Evolutionary conservation across 2,113 vertebrate genomes (phyloP).

Genomic region (Copsychus sechellarum): DNA sequence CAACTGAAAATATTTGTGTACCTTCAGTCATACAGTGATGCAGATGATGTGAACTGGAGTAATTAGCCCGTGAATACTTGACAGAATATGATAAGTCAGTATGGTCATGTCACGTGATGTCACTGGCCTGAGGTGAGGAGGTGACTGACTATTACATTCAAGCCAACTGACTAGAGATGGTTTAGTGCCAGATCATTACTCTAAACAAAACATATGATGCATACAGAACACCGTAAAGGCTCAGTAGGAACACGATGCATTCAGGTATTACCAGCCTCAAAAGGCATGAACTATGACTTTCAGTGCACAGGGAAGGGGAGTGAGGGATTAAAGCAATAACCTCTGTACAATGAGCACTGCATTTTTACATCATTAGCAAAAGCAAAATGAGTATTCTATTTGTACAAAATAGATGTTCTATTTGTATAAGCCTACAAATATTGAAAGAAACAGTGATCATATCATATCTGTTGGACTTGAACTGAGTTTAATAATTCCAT

Average conservation of each 20-base stretch:
- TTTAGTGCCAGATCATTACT: neutral
- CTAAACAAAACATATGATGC: neutral
- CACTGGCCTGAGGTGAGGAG: slow-evolving; percentile 16
- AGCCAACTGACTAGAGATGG: neutral
- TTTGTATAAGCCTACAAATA: neutral
- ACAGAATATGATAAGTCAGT: neutral
- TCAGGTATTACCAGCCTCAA: neutral
- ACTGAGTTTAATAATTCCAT: neutral
- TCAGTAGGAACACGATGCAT: neutral
- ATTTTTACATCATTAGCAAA: slow-evolving; percentile 30
- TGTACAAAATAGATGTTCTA: neutral
- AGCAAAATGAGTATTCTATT: neutral
- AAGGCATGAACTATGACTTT: neutral
- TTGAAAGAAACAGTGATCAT: neutral
- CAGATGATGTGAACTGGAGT: neutral
- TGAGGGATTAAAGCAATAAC: neutral
- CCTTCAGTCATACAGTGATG: neutral
- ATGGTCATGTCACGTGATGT: neutral
- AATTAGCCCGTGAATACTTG: neutral
- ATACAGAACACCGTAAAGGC: neutral
- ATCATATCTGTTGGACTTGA: neutral
- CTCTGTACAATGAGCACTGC: neutral
- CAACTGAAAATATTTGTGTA: neutral
- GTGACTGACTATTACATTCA: neutral
- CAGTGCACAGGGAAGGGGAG: neutral